phyloP scores from a whole-genome alignment of 2,797 vertebrate genomes.

The Pseudomugil tenellus region DNA sequence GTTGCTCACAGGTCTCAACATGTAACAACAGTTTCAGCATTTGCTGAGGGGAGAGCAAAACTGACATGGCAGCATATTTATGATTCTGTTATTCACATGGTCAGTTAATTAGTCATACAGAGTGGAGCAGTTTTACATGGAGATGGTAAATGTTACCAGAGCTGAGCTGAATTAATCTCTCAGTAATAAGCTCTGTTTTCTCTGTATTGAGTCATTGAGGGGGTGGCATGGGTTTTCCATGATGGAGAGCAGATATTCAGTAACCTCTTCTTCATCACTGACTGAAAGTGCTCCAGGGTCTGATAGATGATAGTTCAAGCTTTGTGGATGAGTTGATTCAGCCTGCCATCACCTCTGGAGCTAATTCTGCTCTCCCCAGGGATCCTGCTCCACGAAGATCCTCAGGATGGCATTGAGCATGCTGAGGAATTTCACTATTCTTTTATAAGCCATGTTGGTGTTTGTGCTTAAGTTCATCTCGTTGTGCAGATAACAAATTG shows the following conservation, averaged over 20 bases:
- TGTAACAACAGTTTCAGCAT: neutral
- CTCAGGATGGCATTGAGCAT: neutral
- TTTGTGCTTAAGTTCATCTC: neutral
- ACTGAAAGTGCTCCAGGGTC: neutral
- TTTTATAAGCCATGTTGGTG: neutral
- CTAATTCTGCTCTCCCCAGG: neutral
- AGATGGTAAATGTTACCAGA: neutral
- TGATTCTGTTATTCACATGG: neutral
- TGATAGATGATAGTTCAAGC: neutral
- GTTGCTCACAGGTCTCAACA: neutral
- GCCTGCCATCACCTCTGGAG: neutral
- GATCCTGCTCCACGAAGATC: neutral
- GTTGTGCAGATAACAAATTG: neutral
- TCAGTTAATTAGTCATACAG: neutral
- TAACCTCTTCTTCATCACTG: neutral
- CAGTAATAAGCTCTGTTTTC: neutral
- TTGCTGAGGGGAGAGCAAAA: neutral
- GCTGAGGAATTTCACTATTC: neutral
- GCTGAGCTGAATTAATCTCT: neutral
- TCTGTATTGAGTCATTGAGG: neutral
- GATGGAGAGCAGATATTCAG: neutral
- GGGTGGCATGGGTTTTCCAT: neutral
- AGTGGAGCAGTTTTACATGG: neutral
- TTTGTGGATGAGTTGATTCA: neutral
- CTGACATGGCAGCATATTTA: neutral